Evolutionary conservation across 1,140 invertebrate genomes (phyloP).

Genomic region (Leguminivora glycinivorella): DNA sequence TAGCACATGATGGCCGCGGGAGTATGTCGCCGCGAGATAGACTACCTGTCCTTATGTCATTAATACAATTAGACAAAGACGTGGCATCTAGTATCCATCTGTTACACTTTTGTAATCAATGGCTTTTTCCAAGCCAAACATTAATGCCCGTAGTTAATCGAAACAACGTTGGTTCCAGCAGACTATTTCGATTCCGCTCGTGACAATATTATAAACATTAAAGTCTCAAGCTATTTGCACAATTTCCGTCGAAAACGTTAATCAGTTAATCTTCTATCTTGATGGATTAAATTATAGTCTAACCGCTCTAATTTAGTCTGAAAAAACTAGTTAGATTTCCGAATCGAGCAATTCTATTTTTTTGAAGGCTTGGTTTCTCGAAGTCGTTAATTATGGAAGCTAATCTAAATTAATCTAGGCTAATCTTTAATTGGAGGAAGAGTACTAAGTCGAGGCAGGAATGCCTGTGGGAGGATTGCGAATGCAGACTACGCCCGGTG

Average conservation of each 20-base stretch:
- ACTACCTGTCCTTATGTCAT: no score
- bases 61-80: no score
- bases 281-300: background rate
- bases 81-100: no score
- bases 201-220: constrained; percentile 13
- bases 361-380: background rate
- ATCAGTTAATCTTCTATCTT: constrained; percentile 8
- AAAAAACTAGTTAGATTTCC: constrained; percentile 19
- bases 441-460: background rate
- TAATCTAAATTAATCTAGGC: constrained; percentile 26
- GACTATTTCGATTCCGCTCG: constrained; percentile 6
- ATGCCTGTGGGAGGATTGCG: background rate
- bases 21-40: no score
- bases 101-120: constrained; percentile 10
- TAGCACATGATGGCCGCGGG: no score
- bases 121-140: background rate
- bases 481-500: constrained; percentile 22
- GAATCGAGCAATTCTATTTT: background rate
- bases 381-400: constrained; percentile 20
- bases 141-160: background rate
- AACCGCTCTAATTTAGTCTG: background rate
- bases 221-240: background rate
- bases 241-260: constrained; percentile 5
- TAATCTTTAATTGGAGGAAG: constrained; percentile 19
- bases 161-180: background rate